phyloP scores from a whole-genome alignment of 2,113 vertebrate species.

The Bagarius yarrelli region DNA sequence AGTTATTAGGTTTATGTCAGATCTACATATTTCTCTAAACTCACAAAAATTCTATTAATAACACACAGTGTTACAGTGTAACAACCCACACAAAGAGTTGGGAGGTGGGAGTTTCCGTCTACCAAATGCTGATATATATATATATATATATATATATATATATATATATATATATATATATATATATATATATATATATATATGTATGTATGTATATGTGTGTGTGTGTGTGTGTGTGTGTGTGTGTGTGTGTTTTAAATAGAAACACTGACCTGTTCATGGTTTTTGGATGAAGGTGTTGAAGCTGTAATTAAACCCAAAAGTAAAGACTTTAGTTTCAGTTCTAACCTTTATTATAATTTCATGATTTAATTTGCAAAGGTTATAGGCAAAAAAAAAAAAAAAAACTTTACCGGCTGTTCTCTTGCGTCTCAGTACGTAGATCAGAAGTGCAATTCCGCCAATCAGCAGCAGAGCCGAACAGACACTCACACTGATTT shows the following conservation, averaged over 20 bases:
- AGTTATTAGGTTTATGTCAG: neutral
- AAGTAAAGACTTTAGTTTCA: neutral
- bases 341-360: neutral
- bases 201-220: no score
- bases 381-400: neutral
- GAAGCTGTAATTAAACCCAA: neutral
- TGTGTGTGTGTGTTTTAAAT: neutral
- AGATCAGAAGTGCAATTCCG: conserved; percentile 5
- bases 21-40: neutral
- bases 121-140: no score
- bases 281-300: neutral
- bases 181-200: no score
- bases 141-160: no score
- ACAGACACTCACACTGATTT: neutral
- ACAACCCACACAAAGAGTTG: no score
- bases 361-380: no score
- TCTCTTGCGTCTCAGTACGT: conserved; percentile 1
- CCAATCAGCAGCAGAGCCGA: conserved; percentile 30
- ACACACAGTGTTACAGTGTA: no score
- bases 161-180: no score
- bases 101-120: no score
- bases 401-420: conserved; percentile 22
- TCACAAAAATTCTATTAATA: neutral
- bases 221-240: no score
- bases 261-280: neutral